A percentile compares a stretch with the other conserved stretches of the same genome.
Conservation (phyloP, 2,797 vertebrate species). For the Macroramphosus scolopax region DNA sequence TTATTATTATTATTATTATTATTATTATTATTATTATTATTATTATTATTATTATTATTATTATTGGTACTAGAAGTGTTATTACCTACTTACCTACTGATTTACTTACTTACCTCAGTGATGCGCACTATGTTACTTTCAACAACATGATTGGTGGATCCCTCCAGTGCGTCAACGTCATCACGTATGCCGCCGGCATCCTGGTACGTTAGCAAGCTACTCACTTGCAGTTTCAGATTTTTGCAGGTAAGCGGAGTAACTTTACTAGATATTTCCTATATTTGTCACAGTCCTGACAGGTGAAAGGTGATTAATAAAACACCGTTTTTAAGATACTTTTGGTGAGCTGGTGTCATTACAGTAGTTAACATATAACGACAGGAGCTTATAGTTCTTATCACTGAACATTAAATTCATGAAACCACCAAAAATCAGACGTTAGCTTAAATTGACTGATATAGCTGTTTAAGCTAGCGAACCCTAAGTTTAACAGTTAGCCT, state of each 20-base stretch:
- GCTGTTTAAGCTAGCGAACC: not conserved
- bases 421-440: not conserved
- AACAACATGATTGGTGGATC: not conserved
- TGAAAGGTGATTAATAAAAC: too few species aligned
- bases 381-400: not conserved
- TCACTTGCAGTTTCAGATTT: not conserved
- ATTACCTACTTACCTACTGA: too few species aligned
- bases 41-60: not conserved
- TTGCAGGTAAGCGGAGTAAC: constrained; percentile 38
- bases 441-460: not conserved
- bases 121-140: too few species aligned
- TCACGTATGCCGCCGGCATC: constrained; percentile 22
- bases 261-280: too few species aligned
- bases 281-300: too few species aligned
- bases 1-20: not conserved
- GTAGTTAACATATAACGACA: not conserved
- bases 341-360: not conserved
- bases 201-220: not conserved
- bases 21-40: not conserved
- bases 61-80: not conserved
- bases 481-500: too few species aligned
- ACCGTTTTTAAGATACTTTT: too few species aligned
- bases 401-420: not conserved
- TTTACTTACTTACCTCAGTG: too few species aligned
- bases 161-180: constrained; percentile 17